A percentile compares a stretch with the other conserved stretches of the same genome.
phyloP scores from a whole-genome alignment of 1,140 invertebrate species.

The Saccostrea echinata region DNA sequence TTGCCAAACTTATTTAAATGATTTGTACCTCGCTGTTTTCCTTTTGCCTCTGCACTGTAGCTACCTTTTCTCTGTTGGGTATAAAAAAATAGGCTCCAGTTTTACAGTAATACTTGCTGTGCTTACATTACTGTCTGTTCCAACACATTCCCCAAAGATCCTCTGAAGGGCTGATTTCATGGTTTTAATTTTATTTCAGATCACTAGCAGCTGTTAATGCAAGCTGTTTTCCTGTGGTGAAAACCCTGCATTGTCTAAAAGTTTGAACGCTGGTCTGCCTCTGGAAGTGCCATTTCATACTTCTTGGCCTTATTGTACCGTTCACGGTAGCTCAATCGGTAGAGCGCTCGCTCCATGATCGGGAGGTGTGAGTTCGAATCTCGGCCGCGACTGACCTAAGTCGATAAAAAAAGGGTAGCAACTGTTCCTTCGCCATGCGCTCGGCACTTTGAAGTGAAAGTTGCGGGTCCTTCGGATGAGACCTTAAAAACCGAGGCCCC shows the following conservation, averaged over 20 bases:
- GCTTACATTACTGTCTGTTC: neutral
- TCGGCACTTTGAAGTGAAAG: no score
- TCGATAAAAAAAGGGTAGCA: no score
- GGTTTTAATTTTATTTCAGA: conserved; percentile 18
- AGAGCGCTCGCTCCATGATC: no score
- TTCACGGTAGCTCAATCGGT: no score
- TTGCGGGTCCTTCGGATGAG: no score
- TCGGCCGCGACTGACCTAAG: no score
- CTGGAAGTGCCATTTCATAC: conserved; percentile 56
- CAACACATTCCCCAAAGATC: conserved; percentile 42
- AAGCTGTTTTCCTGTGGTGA: conserved; percentile 47
- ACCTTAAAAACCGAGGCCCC: no score
- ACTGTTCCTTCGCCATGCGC: no score
- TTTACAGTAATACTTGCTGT: conserved; percentile 34
- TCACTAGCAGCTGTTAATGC: conserved; percentile 52
- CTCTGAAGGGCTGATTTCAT: conserved; percentile 50
- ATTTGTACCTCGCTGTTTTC: conserved; percentile 43
- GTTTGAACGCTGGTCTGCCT: conserved; percentile 54
- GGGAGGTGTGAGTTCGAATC: no score
- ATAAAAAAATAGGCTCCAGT: neutral
- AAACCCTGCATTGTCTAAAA: conserved; percentile 54
- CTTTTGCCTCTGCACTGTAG: neutral
- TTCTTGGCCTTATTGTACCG: conserved; percentile 47
- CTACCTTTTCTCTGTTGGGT: conserved; percentile 5
- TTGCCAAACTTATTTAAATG: conserved; percentile 50